A percentile compares a stretch with the other conserved stretches of the same genome.
These are phyloP conservation scores for Thyatira batis DNA, from an alignment of 2,888 invertebrate genomes.

Conservation along the genomic window DNA sequence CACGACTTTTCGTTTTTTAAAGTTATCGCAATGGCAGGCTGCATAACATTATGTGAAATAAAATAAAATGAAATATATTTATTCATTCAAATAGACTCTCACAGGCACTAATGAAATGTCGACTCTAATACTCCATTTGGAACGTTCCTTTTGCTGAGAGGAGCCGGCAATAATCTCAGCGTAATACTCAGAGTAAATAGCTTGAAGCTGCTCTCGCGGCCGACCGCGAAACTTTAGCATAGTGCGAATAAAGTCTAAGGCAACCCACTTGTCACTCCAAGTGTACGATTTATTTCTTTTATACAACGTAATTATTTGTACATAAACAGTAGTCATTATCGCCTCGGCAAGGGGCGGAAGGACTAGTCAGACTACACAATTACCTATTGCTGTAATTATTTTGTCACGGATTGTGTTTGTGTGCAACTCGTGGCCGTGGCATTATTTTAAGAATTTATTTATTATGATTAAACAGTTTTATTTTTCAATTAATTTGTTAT, in stretches of 20 bases:
- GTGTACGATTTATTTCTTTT: background rate
- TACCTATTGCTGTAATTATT: conserved; percentile 1
- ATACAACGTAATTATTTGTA: background rate
- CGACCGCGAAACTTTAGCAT: background rate
- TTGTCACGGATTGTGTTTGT: background rate
- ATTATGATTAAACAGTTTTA: background rate
- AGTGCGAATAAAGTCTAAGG: background rate
- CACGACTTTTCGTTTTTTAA: too few relatives aligned
- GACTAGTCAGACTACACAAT: background rate
- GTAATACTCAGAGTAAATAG: too few relatives aligned
- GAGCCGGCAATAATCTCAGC: too few relatives aligned
- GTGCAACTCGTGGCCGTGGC: background rate
- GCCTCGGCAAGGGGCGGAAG: background rate
- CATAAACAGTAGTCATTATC: background rate
- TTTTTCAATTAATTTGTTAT: background rate
- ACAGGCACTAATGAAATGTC: too few relatives aligned
- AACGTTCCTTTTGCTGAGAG: too few relatives aligned
- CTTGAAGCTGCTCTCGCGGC: background rate
- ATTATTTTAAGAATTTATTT: background rate
- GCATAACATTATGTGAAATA: too few relatives aligned
- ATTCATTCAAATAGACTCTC: too few relatives aligned
- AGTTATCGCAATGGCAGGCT: too few relatives aligned
- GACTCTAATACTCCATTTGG: too few relatives aligned
- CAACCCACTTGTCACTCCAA: background rate
- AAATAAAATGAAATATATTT: too few relatives aligned